Evolutionary conservation across 2,113 vertebrate genomes (phyloP).

Genomic region (Anser brachyrhynchus): DNA sequence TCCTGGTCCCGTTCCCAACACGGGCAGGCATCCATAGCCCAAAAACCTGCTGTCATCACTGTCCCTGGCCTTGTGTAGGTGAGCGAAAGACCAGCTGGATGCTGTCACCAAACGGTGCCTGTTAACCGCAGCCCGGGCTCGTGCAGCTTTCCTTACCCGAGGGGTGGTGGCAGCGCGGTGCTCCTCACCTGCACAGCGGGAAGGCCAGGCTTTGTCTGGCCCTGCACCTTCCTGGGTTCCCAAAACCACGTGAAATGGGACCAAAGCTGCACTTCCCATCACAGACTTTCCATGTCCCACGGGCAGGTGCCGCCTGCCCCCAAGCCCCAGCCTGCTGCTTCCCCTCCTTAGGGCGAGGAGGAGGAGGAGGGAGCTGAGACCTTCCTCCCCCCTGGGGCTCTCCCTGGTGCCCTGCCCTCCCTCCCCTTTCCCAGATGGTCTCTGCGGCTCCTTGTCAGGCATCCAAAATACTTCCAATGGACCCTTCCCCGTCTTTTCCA

Average conservation of each 20-base stretch:
- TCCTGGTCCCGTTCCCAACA: background rate
- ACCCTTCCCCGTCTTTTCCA: background rate
- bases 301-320: background rate
- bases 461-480: background rate
- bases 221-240: too few relatives aligned
- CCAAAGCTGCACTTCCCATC: background rate
- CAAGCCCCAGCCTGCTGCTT: background rate
- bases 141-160: fast-evolving
- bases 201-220: fast-evolving
- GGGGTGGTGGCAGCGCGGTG: too few relatives aligned
- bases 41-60: background rate
- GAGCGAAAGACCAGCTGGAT: background rate
- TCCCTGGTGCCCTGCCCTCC: constrained; percentile 26
- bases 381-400: background rate
- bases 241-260: background rate
- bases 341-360: background rate
- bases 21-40: background rate
- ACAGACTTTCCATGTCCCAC: background rate
- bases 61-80: background rate
- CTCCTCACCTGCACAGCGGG: fast-evolving
- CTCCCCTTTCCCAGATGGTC: constrained; percentile 39
- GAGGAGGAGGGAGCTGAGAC: background rate
- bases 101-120: fast-evolving
- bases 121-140: background rate
- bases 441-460: constrained; percentile 5